Base-by-base conservation (phyloP, 1,140 invertebrate genomes). In the Neodiprion fabricii region DNA sequence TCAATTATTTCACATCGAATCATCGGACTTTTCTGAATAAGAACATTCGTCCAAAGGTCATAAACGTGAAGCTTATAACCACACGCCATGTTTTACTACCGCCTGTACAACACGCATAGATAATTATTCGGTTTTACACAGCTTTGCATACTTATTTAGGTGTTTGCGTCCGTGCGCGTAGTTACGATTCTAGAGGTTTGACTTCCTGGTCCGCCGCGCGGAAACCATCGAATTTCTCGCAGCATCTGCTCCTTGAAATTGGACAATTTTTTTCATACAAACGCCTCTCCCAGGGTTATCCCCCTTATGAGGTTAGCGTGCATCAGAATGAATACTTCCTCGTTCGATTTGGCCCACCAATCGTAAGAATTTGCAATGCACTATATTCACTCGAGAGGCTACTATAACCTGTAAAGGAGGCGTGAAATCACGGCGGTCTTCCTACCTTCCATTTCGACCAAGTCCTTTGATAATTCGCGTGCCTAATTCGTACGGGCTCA, bases 381-480 rank as follows among this genome's bases (percentile, higher is more conserved):
- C 53, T 12, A 61, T 14, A 61, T 9, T 61, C 53, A 61, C 53
- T 61, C 8, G 53, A 61, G 53, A 17, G 9, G 11, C 53, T 17
- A 61, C 53, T 17, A 61, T 61, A 61, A 17, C 53, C 53, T 0
- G n/a, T 17, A 17, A 17, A 17, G n/a, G 53, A 61, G 53, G 53
- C 53, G 53, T 61, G 53, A 61, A 61, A 61, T 61, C 53, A 61
- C 53, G 53, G 53, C 53, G 53, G 53, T 61, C 53, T 61, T 9
- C 53, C 53, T 61, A 9, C 53, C 53, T 5, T 61, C 53, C n/a
- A 61, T 5, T 61, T 9, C n/a, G 9, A 5, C 53, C 11, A 61
- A 14, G 53, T 61, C 53, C 9, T 17, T 61, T 17, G 53, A 61
- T 61, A 61, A 61, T 61, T 61, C 53, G 53, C 53, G n/a, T 61